Conservation (phyloP, 2,888 invertebrate genomes). For the Campoletis raptor region DNA sequence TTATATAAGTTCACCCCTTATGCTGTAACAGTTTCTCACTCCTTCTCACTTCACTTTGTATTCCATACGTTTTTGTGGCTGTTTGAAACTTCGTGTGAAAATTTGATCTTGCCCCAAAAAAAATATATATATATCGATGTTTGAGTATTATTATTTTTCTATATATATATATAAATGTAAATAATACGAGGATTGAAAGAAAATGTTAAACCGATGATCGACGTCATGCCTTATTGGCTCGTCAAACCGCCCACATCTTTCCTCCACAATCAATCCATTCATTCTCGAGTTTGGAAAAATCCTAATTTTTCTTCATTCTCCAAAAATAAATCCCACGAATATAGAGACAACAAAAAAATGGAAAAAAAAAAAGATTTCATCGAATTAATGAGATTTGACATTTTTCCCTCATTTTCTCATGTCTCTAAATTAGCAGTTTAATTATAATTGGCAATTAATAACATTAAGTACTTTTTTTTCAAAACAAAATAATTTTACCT, state of each 20-base stretch:
- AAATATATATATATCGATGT: constrained; percentile 76
- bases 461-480: background rate
- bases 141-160: constrained; percentile 61
- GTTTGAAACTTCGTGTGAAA: constrained; percentile 80
- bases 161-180: constrained; percentile 3
- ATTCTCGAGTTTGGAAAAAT: constrained; percentile 68
- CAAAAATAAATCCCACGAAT: constrained; percentile 48
- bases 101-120: constrained; percentile 67
- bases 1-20: constrained; percentile 80
- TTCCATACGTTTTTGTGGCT: constrained; percentile 47
- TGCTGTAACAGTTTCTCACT: constrained; percentile 49
- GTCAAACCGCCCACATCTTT: constrained; percentile 82
- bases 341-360: background rate
- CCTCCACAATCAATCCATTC: constrained; percentile 74
- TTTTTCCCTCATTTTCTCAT: background rate
- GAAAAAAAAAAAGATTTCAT: background rate
- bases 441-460: background rate
- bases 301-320: constrained; percentile 33
- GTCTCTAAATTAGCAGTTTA: background rate
- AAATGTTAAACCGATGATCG: constrained; percentile 82
- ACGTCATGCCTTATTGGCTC: constrained; percentile 82
- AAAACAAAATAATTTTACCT: too few relatives aligned
- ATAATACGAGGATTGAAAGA: constrained; percentile 41
- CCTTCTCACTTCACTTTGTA: constrained; percentile 27
- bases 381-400: background rate